Conservation (phyloP, 64 coral and sea anemone genomes). For the Orbicella faveolata region DNA sequence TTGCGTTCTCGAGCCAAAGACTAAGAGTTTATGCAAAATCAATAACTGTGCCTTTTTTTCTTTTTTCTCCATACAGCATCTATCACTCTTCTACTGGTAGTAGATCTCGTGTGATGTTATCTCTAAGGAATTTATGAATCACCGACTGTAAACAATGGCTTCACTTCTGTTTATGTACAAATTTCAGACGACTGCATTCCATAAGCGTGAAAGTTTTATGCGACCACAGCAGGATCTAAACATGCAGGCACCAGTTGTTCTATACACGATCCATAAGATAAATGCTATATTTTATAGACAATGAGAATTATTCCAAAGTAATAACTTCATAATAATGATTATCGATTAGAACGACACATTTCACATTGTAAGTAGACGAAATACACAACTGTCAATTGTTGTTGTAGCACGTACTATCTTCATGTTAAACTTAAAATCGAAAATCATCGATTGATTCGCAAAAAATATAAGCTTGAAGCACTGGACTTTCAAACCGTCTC, state of each 20-base stretch:
- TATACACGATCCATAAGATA: not conserved
- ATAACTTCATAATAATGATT: not conserved
- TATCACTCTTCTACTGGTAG: not conserved
- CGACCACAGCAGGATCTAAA: not conserved
- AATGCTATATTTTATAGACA: not conserved
- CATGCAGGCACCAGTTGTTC: not conserved
- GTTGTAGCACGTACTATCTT: no score
- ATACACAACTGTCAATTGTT: not conserved
- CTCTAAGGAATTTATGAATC: not conserved
- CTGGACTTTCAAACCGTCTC: slow-evolving; percentile 27
- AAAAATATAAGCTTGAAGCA: slow-evolving; percentile 14
- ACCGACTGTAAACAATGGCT: not conserved
- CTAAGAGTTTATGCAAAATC: no score
- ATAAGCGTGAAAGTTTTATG: not conserved
- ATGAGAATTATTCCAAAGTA: not conserved
- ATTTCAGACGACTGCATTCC: not conserved
- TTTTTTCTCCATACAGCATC: not conserved
- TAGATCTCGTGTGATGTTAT: not conserved
- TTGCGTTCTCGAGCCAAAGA: no score
- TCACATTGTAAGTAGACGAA: not conserved
- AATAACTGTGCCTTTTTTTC: not conserved
- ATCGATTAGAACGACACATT: not conserved
- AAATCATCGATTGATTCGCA: no score
- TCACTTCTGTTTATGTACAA: not conserved
- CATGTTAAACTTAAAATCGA: no score